Base-by-base conservation (phyloP, 2,888 invertebrate genomes). In the Tipula confusa region DNA sequence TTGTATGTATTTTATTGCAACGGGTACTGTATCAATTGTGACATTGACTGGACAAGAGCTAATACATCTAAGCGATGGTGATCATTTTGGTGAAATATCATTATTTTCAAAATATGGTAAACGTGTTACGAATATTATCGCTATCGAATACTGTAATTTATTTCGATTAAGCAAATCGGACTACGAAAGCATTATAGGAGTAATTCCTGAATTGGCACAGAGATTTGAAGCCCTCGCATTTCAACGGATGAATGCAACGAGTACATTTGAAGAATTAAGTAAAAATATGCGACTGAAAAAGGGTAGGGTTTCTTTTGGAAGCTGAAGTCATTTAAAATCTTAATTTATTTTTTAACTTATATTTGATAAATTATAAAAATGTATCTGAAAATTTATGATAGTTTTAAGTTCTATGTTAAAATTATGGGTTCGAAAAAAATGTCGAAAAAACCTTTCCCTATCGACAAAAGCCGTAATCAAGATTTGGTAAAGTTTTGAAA, bases 31-130 rank as follows among this genome's bases (percentile, higher is more conserved):
- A 0, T 91, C 92, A 9, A 90, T 93, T 4, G 90, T 91, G 83
- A 92, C 93, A 0, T 88, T 91, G 13, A 92, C 91, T n/a, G 93
- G 93, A 29, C 91, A 91, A 86, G 93, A 93, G 90, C 92, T 93
- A 13, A 88, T 88, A 82, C 90, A 90, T 86, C 87, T 93, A 38
- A 90, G 92, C 86, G 93, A 93, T 85, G 93, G 93, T 0, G 91
- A 89, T 31, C 88, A 90, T 86, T 91, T 91, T 86, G 91, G 91
- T 0, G 91, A 91, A 86, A 88, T 89, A 79, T 89, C 90, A 9
- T 85, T 91, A 79, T 38, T 38, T 38, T 29, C 29, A 13, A 18
- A 28, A 13, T 4, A 79, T 18, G 28, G 79, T 2, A 6, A 87
- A 48, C 86, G 90, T 83, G 87, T 89, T 13, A 89, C 90, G 36